A percentile compares a stretch with the other conserved stretches of the same genome.
These are phyloP conservation scores for Rhodeus uyekii DNA, from an alignment of 2,797 vertebrate species.

Conservation along the genomic window DNA sequence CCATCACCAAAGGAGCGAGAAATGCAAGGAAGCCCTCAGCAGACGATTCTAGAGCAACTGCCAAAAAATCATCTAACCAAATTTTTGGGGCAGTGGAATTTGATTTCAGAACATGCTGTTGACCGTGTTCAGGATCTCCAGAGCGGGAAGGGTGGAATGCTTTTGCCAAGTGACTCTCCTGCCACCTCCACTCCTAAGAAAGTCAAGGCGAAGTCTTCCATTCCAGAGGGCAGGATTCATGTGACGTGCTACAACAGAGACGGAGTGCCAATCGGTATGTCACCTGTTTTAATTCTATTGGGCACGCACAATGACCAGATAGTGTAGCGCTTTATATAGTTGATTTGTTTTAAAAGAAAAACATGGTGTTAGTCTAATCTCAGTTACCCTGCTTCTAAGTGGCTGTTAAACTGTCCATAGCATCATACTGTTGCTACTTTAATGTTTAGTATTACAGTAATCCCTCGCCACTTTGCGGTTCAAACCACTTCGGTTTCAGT, in stretches of 20 bases:
- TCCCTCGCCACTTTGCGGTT: too few relatives aligned
- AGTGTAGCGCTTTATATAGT: neutral
- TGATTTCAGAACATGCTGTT: conserved; percentile 28
- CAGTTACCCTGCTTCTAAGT: neutral
- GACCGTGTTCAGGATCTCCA: conserved; percentile 4
- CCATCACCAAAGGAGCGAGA: neutral
- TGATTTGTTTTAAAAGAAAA: neutral
- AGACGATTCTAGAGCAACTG: neutral
- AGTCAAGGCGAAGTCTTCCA: conserved; percentile 44
- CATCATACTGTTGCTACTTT: neutral
- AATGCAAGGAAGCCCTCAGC: neutral
- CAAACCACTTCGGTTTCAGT: too few relatives aligned
- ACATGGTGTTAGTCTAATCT: neutral
- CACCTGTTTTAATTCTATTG: neutral
- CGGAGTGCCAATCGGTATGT: conserved; percentile 83
- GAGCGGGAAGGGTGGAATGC: neutral
- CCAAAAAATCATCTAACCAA: neutral
- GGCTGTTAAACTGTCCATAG: neutral
- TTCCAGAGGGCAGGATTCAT: conserved; percentile 78
- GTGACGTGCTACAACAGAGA: conserved; percentile 87
- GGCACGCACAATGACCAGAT: neutral
- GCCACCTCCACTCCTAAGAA: conserved; percentile 88
- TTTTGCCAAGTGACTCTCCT: conserved; percentile 61
- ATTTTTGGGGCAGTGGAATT: conserved; percentile 34
- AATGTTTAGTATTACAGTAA: neutral